Evolutionary conservation across 1,140 invertebrate species (phyloP), one percentile per base, ranked within the genome.

Genomic region (Trissolcus basalis): DNA sequence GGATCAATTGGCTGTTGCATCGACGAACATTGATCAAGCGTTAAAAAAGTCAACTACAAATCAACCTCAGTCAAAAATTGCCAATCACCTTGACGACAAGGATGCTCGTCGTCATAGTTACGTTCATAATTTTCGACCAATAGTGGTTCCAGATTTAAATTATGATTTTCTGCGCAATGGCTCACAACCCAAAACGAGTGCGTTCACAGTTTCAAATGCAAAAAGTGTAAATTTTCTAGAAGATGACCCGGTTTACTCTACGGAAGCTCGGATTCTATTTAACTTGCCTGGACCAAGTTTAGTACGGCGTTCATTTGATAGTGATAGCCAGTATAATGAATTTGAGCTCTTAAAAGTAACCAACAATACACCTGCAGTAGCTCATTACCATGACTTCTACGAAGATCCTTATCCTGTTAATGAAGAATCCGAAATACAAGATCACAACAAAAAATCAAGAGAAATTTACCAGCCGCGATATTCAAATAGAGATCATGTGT

Each of bases 311-410:
- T 85, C 81, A 0, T 88, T 84, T 58, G 75, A 85, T 58, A 58
- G 59, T 4, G 78, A 82, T 16, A 77, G 74, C 4, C 64, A 61
- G 3, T 79, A 76, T 32, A 85, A 82, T 64, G 83, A 86, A n/a
- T 86, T 89, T 53, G 87, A 89, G 49, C 44, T 87, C 16, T 72
- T 88, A 0, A 88, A 88, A 77, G 83, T 89, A 14, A 83, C 65
- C 8, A 87, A 87, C 35, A 74, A 85, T 12, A 88, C 86, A 0
- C 86, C 87, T 1, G 77, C 78, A 0, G 68, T 89, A 1, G 86
- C 86, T 8, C 86, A 85, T 77, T 89, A 88, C 35, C 75, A 83
- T 0, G 77, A 85, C 1, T 85, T 86, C 43, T 86, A 86, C 48
- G 80, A 86, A 0, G 82, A 81, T 12, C 27, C 73, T 6, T 72